A percentile compares a stretch with the other conserved stretches of the same genome.
These are phyloP conservation scores for Conus canariensis DNA, from an alignment of 2,888 invertebrate species.

Conservation along the genomic window DNA sequence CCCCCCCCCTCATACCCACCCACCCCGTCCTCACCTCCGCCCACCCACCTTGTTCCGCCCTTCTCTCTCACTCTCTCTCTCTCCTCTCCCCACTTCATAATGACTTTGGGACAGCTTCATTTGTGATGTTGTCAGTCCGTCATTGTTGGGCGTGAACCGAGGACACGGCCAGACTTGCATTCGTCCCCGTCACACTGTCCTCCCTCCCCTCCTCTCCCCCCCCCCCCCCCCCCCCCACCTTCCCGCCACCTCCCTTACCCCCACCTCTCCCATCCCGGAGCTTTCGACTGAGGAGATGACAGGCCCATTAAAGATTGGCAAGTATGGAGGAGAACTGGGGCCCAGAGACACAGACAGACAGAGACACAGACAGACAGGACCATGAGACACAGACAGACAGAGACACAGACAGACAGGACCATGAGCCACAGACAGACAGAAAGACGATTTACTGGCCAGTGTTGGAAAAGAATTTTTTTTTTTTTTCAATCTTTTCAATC, in stretches of 20 bases:
- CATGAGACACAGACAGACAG: background rate
- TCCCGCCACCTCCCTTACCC: background rate
- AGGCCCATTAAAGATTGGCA: conserved; percentile 1
- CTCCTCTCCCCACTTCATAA: background rate
- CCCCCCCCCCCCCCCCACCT: background rate
- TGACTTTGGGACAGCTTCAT: too few relatives aligned
- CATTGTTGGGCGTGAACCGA: too few relatives aligned
- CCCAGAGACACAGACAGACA: background rate
- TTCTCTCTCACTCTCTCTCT: background rate
- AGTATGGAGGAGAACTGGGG: too few relatives aligned
- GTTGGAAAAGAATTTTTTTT: too few relatives aligned
- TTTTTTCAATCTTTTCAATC: too few relatives aligned
- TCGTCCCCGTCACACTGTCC: too few relatives aligned
- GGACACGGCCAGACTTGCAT: too few relatives aligned
- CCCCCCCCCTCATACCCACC: too few relatives aligned
- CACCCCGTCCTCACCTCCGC: background rate
- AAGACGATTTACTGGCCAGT: too few relatives aligned
- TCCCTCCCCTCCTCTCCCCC: background rate
- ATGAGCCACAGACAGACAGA: too few relatives aligned
- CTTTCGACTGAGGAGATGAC: background rate
- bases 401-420: background rate
- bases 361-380: background rate
- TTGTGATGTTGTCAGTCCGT: too few relatives aligned
- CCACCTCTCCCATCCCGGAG: background rate
- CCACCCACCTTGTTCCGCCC: too few relatives aligned